These are phyloP conservation scores for Phalacrocorax aristotelis DNA, from an alignment of 2,113 vertebrate genomes.

Conservation along the genomic window DNA sequence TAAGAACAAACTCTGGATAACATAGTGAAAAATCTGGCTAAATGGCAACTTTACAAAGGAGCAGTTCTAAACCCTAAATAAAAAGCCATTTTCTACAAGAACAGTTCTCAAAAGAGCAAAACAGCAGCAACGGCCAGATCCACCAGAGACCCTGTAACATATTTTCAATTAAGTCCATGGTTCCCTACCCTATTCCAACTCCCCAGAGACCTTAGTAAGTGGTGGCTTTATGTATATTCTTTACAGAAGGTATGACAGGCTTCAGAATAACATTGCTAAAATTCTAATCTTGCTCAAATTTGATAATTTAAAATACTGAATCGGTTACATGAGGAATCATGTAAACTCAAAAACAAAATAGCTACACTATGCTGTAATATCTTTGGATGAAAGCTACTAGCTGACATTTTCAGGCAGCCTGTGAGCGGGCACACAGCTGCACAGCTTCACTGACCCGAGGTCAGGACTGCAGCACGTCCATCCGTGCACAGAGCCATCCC, in stretches of 20 bases:
- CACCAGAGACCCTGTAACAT: not conserved
- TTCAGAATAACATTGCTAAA: not conserved
- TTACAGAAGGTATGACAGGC: not conserved
- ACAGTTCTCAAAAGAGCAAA: not conserved
- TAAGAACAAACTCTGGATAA: not conserved
- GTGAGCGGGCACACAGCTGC: not conserved
- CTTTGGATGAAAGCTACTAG: constrained; percentile 6
- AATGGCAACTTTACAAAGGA: not conserved
- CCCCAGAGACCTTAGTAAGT: not conserved
- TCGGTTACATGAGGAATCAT: not conserved
- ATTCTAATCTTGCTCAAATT: not conserved
- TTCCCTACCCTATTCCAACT: not conserved
- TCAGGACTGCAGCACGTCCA: not conserved
- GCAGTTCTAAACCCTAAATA: not conserved
- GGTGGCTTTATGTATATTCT: not conserved
- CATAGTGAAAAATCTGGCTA: not conserved
- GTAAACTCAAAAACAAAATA: constrained; percentile 49
- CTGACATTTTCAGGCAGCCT: not conserved
- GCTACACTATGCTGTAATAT: constrained; percentile 12
- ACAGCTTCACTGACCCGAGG: not conserved
- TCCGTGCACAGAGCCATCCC: not conserved
- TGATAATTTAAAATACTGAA: not conserved
- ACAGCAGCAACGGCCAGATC: not conserved
- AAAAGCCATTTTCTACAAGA: not conserved
- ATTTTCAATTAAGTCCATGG: not conserved